Base-by-base conservation (phyloP, 2,113 vertebrate genomes). In the Myiagra hebetior region DNA sequence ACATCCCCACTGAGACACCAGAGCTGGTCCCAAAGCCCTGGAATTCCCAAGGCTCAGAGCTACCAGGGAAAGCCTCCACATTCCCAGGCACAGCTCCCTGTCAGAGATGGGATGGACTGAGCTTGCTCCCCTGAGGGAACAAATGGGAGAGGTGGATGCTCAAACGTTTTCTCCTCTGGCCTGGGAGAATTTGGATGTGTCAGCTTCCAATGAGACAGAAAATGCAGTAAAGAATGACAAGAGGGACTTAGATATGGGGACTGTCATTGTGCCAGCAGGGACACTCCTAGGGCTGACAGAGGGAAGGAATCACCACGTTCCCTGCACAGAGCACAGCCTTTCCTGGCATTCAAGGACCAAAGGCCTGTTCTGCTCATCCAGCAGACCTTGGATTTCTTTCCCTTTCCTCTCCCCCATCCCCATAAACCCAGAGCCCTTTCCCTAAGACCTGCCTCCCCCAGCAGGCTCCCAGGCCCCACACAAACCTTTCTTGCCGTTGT, bases 401-500 rank as follows among this genome's bases (percentile, higher is more conserved):
- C 37, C 26, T 46, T 20, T 50, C 35, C n/a, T 41, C 56, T 35
- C 67, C 41, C 30, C 21, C 16, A 30, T 1, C 68, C 19, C 7
- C 63, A n/a, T 0, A 27, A 52, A 70, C 18, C 2, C 50, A 42
- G 22, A 72, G 20, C 13, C 41, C 39, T 7, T 35, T 37, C 28
- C 60, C 62, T 47, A 28, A 3, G 30, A 74, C 23, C 47, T 52
- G 64, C 28, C 46, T 15, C 16, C 15, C 33, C 53, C 53, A 53
- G 72, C 2, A 6, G 35, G 7, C 4, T 12, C 33, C 64, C 76
- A 63, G 44, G 31, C 50, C 17, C 53, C 60, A 23, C 21, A 42
- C 13, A 23, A 98, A 99, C 99, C 99, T 99, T 99, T 99, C 97
- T 99, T 99, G 93, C 99, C 99, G 0, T 99, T 99, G 98, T 99